phyloP scores from a whole-genome alignment of 2,888 invertebrate genomes.

The Cyaniris semiargus region DNA sequence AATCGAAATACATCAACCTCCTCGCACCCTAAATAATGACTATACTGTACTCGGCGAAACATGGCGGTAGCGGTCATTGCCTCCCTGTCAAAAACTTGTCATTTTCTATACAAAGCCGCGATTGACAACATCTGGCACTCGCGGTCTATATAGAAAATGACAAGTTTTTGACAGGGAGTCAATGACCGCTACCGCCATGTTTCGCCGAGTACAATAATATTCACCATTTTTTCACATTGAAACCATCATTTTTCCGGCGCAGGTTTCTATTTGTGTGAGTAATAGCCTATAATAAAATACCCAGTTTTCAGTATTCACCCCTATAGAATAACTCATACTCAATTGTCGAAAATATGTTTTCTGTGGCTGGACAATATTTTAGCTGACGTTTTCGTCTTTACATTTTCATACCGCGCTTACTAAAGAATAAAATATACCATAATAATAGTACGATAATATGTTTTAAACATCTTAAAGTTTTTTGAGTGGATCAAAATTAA shows the following conservation, averaged over 20 bases:
- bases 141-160: too few relatives aligned
- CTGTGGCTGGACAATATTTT: neutral
- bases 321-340: neutral
- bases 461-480: neutral
- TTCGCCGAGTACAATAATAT: too few relatives aligned
- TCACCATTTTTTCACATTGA: conserved; percentile 5
- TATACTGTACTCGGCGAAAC: too few relatives aligned
- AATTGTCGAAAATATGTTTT: neutral
- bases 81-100: too few relatives aligned
- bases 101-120: too few relatives aligned
- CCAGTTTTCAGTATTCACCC: neutral
- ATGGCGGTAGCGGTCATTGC: too few relatives aligned
- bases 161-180: too few relatives aligned
- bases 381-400: neutral
- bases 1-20: neutral
- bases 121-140: too few relatives aligned
- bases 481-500: neutral
- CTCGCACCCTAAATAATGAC: neutral
- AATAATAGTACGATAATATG: neutral
- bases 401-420: neutral
- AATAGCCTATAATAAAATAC: neutral
- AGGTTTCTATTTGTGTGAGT: neutral
- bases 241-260: neutral
- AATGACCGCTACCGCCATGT: too few relatives aligned
- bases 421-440: neutral